Base-by-base conservation (phyloP, 2,888 invertebrate genomes). In the Lasioglossum morio region DNA sequence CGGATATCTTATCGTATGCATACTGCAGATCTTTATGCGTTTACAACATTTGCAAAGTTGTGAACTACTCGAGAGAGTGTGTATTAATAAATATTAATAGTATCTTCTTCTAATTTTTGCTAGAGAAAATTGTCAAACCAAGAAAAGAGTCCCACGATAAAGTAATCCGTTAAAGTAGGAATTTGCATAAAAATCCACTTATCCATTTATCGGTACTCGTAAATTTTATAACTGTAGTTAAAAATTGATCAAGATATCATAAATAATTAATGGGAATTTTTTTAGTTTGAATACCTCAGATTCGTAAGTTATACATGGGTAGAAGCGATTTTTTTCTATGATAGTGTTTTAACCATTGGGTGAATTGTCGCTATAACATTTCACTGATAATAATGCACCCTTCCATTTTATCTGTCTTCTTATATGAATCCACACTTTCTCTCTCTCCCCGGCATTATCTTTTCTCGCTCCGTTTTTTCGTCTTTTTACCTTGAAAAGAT, bases 401-500 rank as follows among this genome's bases (percentile, higher is more conserved):
- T 48, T 48, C 7, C 60, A 30, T 27, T 69, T 66, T 53, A 34
- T 5, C 27, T 12, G 23, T 1, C 37, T 37, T 27, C 34, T 23
- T 10, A 53, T 23, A 53, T 53, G 23, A 53, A 53, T n/a, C 37
- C 10, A 27, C 40, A 14, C 4, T 14, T 2, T 40, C 48, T 3
- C 23, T 57, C 43, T 34, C 3, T 63, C 76, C 0, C 8, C 16
- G 19, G 27, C 34, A 16, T 69, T 69, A 43, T 57, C 53, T 37
- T 40, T 14, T 73, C 7, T 46, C 27, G 43, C 14, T 14, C n/a
- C 27, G 12, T 40, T n/a, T n/a, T 40, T 43, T 27, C 27, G 23
- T 43, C 30, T 63, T 40, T 69, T 63, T 40, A 57, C 77, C 46
- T 75, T 75, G 70, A 43, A 37, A 12, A 82, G 60, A 79, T 77